Percentiles rank a stretch among this genome's conserved stretches.
These are phyloP conservation scores for Electrona antarctica DNA, from an alignment of 2,113 vertebrate species.

Conservation along the genomic window DNA sequence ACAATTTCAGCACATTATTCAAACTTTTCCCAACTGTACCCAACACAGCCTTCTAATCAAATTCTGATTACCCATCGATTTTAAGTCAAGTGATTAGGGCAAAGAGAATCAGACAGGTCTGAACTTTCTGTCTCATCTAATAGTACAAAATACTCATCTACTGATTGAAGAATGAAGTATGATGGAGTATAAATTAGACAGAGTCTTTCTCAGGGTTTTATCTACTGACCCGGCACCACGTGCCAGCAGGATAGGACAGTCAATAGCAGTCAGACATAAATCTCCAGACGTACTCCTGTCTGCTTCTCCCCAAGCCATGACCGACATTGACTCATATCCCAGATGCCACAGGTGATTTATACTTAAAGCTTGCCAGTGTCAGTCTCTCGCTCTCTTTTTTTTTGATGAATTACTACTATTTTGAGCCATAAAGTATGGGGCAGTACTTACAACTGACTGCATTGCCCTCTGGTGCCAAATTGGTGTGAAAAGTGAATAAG, in stretches of 20 bases:
- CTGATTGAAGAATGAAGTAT: too few species aligned
- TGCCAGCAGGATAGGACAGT: slow-evolving; percentile 12
- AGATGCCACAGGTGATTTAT: slow-evolving; percentile 37
- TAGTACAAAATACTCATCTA: not conserved
- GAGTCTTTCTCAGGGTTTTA: not conserved
- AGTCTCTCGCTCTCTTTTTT: slow-evolving; percentile 18
- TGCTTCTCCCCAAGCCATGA: slow-evolving; percentile 26
- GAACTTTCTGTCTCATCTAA: not conserved
- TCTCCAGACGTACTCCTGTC: slow-evolving; percentile 19
- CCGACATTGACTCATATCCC: slow-evolving; percentile 14
- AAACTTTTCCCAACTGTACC: slow-evolving; percentile 22
- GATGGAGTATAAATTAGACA: too few species aligned
- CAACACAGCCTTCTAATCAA: slow-evolving; percentile 11
- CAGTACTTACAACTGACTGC: not conserved
- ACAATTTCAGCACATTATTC: slow-evolving; percentile 21
- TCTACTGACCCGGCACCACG: not conserved
- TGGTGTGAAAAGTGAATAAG: too few species aligned
- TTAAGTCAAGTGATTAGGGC: not conserved
- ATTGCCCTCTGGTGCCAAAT: too few species aligned
- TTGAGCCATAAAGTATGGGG: not conserved
- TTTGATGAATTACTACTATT: not conserved
- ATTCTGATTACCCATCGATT: not conserved
- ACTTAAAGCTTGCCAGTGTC: slow-evolving; percentile 30
- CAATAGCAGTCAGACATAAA: slow-evolving; percentile 30
- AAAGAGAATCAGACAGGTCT: not conserved